These are phyloP conservation scores for Centropus unirufus DNA, from an alignment of 2,113 vertebrate species.

Conservation along the genomic window DNA sequence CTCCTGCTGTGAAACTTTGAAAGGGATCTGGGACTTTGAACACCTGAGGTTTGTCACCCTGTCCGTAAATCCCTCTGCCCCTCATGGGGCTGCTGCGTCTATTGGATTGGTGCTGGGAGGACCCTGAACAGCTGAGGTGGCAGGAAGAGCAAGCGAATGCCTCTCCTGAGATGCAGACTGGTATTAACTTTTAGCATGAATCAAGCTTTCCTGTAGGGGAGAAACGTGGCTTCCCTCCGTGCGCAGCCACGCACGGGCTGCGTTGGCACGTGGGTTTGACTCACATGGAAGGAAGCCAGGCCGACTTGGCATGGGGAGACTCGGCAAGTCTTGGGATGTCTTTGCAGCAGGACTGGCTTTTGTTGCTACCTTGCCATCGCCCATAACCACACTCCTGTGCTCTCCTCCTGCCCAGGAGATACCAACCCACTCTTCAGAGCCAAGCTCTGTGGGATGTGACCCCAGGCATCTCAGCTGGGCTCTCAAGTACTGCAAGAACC, in stretches of 20 bases:
- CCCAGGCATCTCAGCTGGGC: fast-evolving
- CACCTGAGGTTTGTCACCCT: background rate
- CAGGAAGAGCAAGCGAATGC: background rate
- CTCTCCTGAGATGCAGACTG: background rate
- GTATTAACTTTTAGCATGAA: background rate
- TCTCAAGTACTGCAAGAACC: background rate
- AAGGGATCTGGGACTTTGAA: background rate
- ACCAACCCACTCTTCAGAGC: background rate
- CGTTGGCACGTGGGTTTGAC: background rate
- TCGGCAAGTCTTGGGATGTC: background rate
- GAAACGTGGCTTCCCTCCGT: background rate
- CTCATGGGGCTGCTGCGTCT: background rate
- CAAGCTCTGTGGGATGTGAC: fast-evolving
- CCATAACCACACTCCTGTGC: background rate
- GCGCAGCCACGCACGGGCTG: background rate
- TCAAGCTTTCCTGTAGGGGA: background rate
- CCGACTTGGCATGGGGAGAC: background rate
- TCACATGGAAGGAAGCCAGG: background rate
- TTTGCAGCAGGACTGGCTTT: background rate
- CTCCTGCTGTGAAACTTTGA: background rate
- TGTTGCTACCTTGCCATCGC: background rate
- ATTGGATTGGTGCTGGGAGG: background rate
- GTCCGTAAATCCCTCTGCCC: background rate
- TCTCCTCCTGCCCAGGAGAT: background rate
- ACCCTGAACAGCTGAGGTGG: background rate